These are phyloP conservation scores for Rhombomys opimus DNA, from an alignment of 2,113 vertebrate genomes.

Conservation along the genomic window DNA sequence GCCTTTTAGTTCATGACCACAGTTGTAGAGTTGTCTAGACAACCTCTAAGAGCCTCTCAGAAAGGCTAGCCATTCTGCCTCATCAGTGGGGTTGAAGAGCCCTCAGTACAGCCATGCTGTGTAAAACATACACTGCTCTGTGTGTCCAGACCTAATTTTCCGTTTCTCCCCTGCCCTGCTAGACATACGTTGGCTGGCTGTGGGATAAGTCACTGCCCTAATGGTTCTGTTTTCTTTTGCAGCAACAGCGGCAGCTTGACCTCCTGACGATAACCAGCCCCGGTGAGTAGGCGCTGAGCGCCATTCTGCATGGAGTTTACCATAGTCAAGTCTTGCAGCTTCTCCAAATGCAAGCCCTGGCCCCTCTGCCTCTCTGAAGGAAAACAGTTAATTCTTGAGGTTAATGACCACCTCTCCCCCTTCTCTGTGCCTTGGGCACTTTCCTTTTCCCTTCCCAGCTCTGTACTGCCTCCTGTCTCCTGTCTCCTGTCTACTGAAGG, in stretches of 20 bases:
- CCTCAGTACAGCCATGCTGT: slow-evolving; percentile 65
- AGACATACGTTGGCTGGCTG: slow-evolving; percentile 66
- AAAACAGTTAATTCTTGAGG: neutral
- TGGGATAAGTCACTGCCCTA: slow-evolving; percentile 81
- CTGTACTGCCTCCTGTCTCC: neutral
- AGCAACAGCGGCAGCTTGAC: slow-evolving; percentile 97
- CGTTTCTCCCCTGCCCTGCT: slow-evolving; percentile 72
- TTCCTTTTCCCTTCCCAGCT: neutral
- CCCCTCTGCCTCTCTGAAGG: neutral
- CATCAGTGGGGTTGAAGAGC: neutral
- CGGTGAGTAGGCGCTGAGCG: slow-evolving; percentile 88
- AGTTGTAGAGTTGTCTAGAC: neutral
- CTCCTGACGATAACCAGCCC: slow-evolving; percentile 97
- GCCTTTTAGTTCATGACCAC: neutral
- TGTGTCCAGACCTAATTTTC: slow-evolving; percentile 74
- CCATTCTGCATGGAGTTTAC: slow-evolving; percentile 50
- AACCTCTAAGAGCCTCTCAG: neutral
- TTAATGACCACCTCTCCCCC: neutral
- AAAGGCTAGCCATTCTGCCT: neutral
- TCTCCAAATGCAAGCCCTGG: neutral
- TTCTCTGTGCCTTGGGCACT: neutral
- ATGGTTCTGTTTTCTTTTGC: slow-evolving; percentile 88
- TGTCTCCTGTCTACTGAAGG: neutral
- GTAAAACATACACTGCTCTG: slow-evolving; percentile 72
- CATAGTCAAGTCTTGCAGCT: neutral